Evolutionary conservation across 2,113 vertebrate species (phyloP).

Genomic region (Patagioenas fasciata): DNA sequence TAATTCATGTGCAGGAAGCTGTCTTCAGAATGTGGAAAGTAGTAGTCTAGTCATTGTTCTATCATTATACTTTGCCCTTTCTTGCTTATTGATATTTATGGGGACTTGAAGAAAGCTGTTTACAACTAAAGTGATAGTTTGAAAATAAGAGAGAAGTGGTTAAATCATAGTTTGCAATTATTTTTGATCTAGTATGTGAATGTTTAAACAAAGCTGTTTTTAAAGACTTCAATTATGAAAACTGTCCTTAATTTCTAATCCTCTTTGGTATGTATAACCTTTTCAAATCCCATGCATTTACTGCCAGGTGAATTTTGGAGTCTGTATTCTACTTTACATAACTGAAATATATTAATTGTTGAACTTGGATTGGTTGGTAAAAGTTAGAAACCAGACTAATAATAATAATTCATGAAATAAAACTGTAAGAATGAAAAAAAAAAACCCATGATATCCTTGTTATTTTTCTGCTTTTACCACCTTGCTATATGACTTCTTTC

Average conservation of each 20-base stretch:
- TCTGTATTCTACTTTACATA: not conserved
- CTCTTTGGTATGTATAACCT: not conserved
- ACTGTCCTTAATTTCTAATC: not conserved
- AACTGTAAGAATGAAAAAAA: rapidly evolving
- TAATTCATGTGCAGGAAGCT: not conserved
- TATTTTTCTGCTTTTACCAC: not conserved
- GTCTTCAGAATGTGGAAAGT: not conserved
- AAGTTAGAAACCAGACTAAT: not conserved
- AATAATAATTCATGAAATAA: not conserved
- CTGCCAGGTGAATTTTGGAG: not conserved
- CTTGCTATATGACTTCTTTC: not conserved
- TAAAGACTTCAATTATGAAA: not conserved
- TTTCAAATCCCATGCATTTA: not conserved
- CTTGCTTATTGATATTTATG: not conserved
- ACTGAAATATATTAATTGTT: not conserved
- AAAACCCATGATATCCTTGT: not conserved
- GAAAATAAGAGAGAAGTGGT: not conserved
- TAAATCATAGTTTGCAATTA: not conserved
- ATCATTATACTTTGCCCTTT: not conserved
- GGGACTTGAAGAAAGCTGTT: not conserved
- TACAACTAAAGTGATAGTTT: not conserved
- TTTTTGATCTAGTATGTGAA: not conserved
- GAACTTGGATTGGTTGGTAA: not conserved
- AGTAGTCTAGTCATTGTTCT: not conserved
- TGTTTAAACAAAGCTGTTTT: not conserved